phyloP scores from a whole-genome alignment of 2,113 vertebrate species.

The Suncus etruscus region DNA sequence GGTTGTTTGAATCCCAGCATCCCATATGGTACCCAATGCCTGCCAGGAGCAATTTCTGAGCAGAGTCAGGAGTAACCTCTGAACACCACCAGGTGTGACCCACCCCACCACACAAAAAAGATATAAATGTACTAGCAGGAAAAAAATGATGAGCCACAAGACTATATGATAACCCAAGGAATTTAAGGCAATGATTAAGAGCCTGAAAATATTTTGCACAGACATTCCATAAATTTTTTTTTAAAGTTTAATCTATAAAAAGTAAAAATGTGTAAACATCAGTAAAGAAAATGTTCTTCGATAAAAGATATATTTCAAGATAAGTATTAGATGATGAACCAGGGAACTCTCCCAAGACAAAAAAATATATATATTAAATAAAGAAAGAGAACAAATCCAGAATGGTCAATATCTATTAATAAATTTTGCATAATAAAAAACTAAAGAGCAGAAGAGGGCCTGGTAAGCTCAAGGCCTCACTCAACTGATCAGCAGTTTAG shows the following conservation, averaged over 20 bases:
- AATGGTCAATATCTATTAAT: not conserved
- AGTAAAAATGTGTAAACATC: not conserved
- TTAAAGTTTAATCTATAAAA: not conserved
- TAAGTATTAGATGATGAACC: constrained; percentile 10
- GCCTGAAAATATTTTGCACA: constrained; percentile 37
- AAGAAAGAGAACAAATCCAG: not conserved
- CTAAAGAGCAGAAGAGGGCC: not conserved
- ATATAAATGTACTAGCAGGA: not conserved
- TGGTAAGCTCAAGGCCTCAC: not conserved
- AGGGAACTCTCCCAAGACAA: not conserved
- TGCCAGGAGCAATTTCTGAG: no score
- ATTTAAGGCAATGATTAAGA: constrained; percentile 20
- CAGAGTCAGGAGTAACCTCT: no score
- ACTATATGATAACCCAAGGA: not conserved
- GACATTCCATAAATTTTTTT: constrained; percentile 10
- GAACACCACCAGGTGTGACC: no score
- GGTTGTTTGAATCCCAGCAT: no score
- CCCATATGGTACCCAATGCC: no score
- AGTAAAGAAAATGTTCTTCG: constrained; percentile 8
- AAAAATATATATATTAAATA: constrained; percentile 41
- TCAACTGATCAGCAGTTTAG: no score
- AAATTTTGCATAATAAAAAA: not conserved
- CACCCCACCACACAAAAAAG: not conserved
- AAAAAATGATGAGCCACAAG: not conserved
- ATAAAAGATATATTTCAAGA: constrained; percentile 17